Evolutionary conservation across 1,140 invertebrate species (phyloP).

Genomic region (Anoplolepis gracilipes): DNA sequence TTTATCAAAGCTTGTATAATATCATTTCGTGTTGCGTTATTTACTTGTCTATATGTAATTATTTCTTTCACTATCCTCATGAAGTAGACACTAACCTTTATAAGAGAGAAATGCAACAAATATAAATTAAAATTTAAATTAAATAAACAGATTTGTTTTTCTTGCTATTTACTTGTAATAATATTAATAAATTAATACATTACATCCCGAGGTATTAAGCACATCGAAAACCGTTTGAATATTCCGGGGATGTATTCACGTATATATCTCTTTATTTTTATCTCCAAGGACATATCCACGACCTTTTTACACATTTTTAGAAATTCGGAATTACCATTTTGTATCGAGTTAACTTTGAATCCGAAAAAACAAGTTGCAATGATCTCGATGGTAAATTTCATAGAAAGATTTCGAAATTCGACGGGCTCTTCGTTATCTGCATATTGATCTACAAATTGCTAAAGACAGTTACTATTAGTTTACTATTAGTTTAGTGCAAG

Average conservation of each 20-base stretch:
- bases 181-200: too few relatives aligned
- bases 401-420: slow-evolving; percentile 79
- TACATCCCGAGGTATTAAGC: too few relatives aligned
- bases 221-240: not conserved
- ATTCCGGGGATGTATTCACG: slow-evolving; percentile 5
- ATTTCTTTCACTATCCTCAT: too few relatives aligned
- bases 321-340: slow-evolving; percentile 83
- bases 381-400: slow-evolving; percentile 86
- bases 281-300: slow-evolving; percentile 53
- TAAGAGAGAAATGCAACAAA: too few relatives aligned
- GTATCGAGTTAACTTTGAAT: slow-evolving; percentile 81
- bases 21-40: too few relatives aligned
- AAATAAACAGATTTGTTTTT: too few relatives aligned
- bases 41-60: too few relatives aligned
- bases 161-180: too few relatives aligned
- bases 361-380: slow-evolving; percentile 85
- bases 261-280: not conserved
- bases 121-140: too few relatives aligned
- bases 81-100: too few relatives aligned
- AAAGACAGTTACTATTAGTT: not conserved
- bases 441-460: slow-evolving; percentile 62
- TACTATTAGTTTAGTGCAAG: not conserved
- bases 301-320: slow-evolving; percentile 73
- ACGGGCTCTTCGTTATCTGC: slow-evolving; percentile 63
- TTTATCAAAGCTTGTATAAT: too few relatives aligned